Percentiles rank a stretch among this genome's conserved stretches.
These are phyloP conservation scores for Cephonodes hylas DNA, from an alignment of 2,888 invertebrate genomes.

Conservation along the genomic window DNA sequence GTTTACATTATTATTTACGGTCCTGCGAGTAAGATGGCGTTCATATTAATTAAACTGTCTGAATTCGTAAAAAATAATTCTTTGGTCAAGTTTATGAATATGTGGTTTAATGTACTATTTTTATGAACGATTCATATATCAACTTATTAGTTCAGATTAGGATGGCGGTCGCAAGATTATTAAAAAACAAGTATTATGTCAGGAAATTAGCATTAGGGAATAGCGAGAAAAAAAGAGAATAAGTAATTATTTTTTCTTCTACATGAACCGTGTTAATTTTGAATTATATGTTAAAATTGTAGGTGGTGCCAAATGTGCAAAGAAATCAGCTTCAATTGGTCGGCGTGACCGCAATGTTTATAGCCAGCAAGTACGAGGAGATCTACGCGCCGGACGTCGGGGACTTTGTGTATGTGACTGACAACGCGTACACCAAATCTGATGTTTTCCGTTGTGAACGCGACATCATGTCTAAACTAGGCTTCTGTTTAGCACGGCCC, in stretches of 20 bases:
- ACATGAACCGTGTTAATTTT: too few species aligned
- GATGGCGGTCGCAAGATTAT: too few species aligned
- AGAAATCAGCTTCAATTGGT: conserved; percentile 91
- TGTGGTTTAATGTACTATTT: too few species aligned
- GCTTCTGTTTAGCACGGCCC: conserved; percentile 92
- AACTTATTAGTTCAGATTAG: too few species aligned
- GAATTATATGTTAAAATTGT: conserved; percentile 41
- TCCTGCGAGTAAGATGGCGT: neutral
- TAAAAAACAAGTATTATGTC: too few species aligned
- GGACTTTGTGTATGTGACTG: conserved; percentile 96
- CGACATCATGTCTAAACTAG: conserved; percentile 87
- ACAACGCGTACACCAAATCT: conserved; percentile 89
- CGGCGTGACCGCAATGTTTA: conserved; percentile 93
- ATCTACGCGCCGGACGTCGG: conserved; percentile 91
- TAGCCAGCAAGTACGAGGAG: conserved; percentile 98
- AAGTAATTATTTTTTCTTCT: too few species aligned
- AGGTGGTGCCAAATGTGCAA: conserved; percentile 83
- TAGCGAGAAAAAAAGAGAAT: too few species aligned
- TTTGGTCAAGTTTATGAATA: too few species aligned
- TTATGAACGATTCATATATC: too few species aligned
- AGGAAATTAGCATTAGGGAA: too few species aligned
- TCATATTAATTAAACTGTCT: neutral
- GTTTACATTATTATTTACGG: neutral
- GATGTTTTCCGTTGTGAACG: conserved; percentile 93
- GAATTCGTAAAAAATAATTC: too few species aligned